Evolutionary conservation across 1,140 invertebrate species (phyloP).

Genomic region (Mesaphorura yosii): DNA sequence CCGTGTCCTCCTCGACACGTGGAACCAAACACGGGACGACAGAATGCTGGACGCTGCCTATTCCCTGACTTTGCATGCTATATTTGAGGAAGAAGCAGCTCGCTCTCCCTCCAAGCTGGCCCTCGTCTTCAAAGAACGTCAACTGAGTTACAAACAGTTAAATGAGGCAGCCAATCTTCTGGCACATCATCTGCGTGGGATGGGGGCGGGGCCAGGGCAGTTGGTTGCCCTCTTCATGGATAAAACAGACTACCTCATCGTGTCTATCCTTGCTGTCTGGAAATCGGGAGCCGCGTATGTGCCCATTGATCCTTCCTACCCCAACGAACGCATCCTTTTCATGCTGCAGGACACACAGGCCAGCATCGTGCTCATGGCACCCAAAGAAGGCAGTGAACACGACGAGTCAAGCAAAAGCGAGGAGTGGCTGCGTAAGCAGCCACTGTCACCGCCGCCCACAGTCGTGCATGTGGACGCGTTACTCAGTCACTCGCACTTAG

Average conservation of each 20-base stretch:
- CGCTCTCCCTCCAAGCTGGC: background rate
- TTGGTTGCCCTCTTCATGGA: conserved; percentile 58
- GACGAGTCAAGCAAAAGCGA: no score
- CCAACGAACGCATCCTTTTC: conserved; percentile 56
- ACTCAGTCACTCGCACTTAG: no score
- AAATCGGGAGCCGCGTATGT: conserved; percentile 70
- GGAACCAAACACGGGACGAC: no score
- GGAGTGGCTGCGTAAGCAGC: no score
- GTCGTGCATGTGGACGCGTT: no score
- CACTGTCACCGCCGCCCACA: no score
- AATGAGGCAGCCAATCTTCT: background rate
- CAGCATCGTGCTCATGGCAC: conserved; percentile 52
- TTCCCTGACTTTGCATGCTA: background rate
- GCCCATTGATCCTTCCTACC: conserved; percentile 63
- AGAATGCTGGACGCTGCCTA: no score
- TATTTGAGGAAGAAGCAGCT: background rate
- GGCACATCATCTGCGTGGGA: background rate
- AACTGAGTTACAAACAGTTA: background rate
- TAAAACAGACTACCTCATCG: conserved; percentile 57
- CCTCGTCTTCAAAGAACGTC: background rate
- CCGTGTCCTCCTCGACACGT: no score
- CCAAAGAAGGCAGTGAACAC: no score
- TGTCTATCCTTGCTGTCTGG: conserved; percentile 56
- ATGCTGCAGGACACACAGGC: conserved; percentile 57
- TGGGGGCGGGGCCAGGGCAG: background rate